Evolutionary conservation across 2,888 invertebrate species (phyloP).

Genomic region (Amorpha juglandis): DNA sequence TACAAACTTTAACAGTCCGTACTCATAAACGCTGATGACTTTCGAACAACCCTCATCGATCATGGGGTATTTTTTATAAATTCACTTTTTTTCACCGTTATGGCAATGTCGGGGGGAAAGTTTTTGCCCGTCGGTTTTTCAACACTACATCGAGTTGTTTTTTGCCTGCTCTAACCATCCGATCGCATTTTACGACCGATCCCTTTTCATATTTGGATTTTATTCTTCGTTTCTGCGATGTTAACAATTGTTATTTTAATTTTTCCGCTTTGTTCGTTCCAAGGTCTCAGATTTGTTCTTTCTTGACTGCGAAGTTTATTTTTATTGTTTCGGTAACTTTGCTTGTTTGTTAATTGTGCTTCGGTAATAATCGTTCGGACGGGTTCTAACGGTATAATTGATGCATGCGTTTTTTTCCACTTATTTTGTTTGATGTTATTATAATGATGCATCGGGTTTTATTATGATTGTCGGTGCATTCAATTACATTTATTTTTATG

Average conservation of each 20-base stretch:
- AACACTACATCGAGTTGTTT: constrained; percentile 42
- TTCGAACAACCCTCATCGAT: constrained; percentile 45
- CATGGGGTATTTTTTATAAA: constrained; percentile 37
- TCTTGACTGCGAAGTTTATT: neutral
- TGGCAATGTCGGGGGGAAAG: constrained; percentile 38
- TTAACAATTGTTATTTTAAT: constrained; percentile 43
- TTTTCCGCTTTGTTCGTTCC: constrained; percentile 22
- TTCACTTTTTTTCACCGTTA: constrained; percentile 39
- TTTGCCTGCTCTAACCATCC: constrained; percentile 47
- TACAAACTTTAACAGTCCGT: constrained; percentile 25
- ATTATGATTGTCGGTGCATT: neutral
- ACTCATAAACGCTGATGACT: constrained; percentile 40
- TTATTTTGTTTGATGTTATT: constrained; percentile 7
- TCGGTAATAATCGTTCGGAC: constrained; percentile 7
- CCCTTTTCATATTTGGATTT: constrained; percentile 50
- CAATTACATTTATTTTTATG: neutral
- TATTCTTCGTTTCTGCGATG: constrained; percentile 41
- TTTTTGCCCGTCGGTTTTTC: constrained; percentile 49
- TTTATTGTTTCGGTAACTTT: constrained; percentile 19
- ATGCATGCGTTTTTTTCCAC: neutral
- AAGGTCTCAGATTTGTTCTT: constrained; percentile 8
- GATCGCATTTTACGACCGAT: constrained; percentile 49
- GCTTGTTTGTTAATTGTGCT: constrained; percentile 12
- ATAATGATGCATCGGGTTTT: constrained; percentile 1
- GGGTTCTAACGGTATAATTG: neutral